These are phyloP conservation scores for Alviniconcha marisindica DNA, from an alignment of 1,140 invertebrate species.

Conservation along the genomic window DNA sequence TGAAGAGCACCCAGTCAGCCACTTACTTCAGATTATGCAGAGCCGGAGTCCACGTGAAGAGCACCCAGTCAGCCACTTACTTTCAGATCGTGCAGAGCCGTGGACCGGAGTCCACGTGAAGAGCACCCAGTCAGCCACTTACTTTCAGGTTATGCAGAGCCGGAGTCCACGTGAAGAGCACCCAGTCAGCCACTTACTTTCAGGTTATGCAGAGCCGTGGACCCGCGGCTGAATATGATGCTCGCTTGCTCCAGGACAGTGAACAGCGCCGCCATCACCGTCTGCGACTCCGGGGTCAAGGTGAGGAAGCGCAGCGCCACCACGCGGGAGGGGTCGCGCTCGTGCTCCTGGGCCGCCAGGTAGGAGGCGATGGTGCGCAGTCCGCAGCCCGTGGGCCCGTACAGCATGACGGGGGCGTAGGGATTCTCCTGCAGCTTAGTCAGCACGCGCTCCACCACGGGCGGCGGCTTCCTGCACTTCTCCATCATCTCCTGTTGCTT, in stretches of 20 bases:
- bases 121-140: no score
- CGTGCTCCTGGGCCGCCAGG: neutral
- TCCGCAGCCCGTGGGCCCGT: neutral
- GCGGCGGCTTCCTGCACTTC: neutral
- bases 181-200: no score
- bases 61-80: no score
- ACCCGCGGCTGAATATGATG: neutral
- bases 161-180: no score
- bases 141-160: no score
- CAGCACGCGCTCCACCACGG: neutral
- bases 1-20: no score
- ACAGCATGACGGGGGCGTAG: neutral
- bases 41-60: no score
- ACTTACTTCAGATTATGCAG: no score
- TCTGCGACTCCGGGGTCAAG: conserved; percentile 20
- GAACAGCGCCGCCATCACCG: conserved; percentile 2
- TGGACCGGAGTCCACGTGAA: no score
- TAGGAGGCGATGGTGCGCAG: neutral
- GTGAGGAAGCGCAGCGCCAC: conserved; percentile 29
- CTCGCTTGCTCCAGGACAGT: conserved; percentile 24
- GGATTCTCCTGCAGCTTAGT: neutral
- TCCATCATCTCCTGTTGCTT: conserved; percentile 9
- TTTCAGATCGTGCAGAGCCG: no score
- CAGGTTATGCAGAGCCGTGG: no score
- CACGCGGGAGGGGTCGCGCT: neutral